Evolutionary conservation across 1,140 invertebrate genomes (phyloP).

Genomic region (Hirudo medicinalis): DNA sequence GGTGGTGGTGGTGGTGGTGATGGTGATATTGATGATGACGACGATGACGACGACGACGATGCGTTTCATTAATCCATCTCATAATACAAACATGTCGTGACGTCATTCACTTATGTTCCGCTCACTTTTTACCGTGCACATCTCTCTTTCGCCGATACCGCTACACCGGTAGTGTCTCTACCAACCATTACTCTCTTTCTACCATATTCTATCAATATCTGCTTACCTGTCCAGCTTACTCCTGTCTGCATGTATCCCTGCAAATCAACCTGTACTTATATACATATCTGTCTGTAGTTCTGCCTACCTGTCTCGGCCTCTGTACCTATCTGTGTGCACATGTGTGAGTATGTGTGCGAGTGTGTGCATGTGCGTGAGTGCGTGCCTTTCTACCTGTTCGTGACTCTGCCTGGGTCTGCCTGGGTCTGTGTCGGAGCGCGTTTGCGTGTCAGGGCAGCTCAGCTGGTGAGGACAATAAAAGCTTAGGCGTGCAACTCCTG

Average conservation of each 20-base stretch:
- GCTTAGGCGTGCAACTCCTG: neutral
- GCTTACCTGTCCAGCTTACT: neutral
- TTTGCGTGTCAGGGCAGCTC: neutral
- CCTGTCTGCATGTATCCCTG: neutral
- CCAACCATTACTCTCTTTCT: neutral
- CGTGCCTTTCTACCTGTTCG: neutral
- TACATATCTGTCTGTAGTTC: neutral
- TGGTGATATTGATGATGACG: neutral
- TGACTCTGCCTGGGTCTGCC: neutral
- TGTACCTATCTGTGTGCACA: too few species aligned
- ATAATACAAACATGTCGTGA: neutral
- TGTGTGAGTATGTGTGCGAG: neutral
- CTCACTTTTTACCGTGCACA: neutral
- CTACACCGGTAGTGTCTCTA: too few species aligned
- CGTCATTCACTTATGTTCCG: neutral
- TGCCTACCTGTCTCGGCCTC: neutral
- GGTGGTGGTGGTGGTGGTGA: neutral
- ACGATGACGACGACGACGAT: neutral
- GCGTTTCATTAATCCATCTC: neutral
- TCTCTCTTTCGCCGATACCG: neutral
- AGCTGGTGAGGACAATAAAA: constrained; percentile 14
- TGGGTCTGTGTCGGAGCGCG: neutral
- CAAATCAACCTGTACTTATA: neutral
- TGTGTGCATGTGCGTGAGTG: neutral
- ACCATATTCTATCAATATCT: neutral